Percentiles rank a stretch among this genome's conserved stretches.
Conservation (phyloP, 1,140 invertebrate genomes). For the Drepana arcuata region DNA sequence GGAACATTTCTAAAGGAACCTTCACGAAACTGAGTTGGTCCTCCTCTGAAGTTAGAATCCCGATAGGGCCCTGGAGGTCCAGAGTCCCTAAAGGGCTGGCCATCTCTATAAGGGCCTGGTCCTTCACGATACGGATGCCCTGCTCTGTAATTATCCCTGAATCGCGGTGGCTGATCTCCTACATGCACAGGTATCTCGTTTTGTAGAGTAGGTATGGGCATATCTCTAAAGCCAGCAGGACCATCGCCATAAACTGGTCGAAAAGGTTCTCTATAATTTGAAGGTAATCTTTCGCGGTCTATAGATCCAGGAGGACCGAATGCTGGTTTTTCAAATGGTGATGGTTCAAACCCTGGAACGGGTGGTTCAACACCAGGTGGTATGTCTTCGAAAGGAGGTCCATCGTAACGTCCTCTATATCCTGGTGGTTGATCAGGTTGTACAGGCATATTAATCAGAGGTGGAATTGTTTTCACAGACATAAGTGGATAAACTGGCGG, state of each 20-base stretch:
- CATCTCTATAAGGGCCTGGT: slow-evolving; percentile 44
- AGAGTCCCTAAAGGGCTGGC: slow-evolving; percentile 43
- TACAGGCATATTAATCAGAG: slow-evolving; percentile 22
- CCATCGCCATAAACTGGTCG: slow-evolving; percentile 43
- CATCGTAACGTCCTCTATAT: slow-evolving; percentile 55
- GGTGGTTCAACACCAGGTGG: slow-evolving; percentile 68
- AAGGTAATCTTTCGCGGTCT: slow-evolving; percentile 51
- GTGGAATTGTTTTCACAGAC: slow-evolving; percentile 36
- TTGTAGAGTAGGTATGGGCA: slow-evolving; percentile 30
- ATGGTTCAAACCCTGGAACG: slow-evolving; percentile 70
- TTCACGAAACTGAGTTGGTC: slow-evolving; percentile 50
- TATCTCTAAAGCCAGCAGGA: slow-evolving; percentile 37
- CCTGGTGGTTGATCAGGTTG: slow-evolving; percentile 35
- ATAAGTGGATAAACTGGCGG: slow-evolving; percentile 41
- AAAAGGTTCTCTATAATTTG: slow-evolving; percentile 52
- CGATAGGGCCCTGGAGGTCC: slow-evolving; percentile 30
- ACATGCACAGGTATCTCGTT: slow-evolving; percentile 52
- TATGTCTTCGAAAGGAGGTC: slow-evolving; percentile 55
- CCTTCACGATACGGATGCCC: slow-evolving; percentile 41
- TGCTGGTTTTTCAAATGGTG: slow-evolving; percentile 59
- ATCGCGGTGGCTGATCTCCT: slow-evolving; percentile 36
- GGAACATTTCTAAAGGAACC: slow-evolving; percentile 40
- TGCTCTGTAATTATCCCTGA: slow-evolving; percentile 48
- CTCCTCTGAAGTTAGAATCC: slow-evolving; percentile 47
- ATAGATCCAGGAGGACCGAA: slow-evolving; percentile 40